phyloP scores from a whole-genome alignment of 2,888 invertebrate genomes.

The Drosophila dives region DNA sequence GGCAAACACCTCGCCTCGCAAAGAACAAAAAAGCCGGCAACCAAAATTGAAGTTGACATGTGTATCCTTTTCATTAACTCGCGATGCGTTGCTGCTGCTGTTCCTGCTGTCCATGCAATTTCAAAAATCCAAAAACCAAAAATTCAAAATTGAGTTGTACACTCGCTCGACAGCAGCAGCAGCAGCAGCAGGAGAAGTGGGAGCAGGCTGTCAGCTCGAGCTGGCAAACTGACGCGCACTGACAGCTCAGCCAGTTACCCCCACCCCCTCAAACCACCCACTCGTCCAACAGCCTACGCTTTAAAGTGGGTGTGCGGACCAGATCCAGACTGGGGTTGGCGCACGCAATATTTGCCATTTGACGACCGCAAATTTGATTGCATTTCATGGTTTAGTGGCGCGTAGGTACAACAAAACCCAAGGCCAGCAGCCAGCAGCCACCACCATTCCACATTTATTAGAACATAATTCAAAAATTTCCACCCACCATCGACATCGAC shows the following conservation, averaged over 20 bases:
- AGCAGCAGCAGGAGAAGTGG: slow-evolving; percentile 3
- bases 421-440: slow-evolving; percentile 38
- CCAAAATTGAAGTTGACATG: slow-evolving; percentile 84
- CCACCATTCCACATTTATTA: slow-evolving; percentile 75
- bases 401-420: slow-evolving; percentile 68
- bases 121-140: slow-evolving; percentile 62
- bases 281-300: slow-evolving; percentile 9
- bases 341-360: slow-evolving; percentile 80
- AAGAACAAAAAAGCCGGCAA: slow-evolving; percentile 38
- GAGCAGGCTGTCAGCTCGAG: slow-evolving; percentile 75
- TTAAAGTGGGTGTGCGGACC: slow-evolving; percentile 57
- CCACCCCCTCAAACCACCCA: not conserved
- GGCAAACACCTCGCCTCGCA: slow-evolving; percentile 60
- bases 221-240: slow-evolving; percentile 76
- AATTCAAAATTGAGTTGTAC: slow-evolving; percentile 82
- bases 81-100: slow-evolving; percentile 59
- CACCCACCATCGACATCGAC: slow-evolving; percentile 39
- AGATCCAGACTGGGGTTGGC: slow-evolving; percentile 28
- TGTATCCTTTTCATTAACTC: slow-evolving; percentile 85
- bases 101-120: slow-evolving; percentile 56
- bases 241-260: slow-evolving; percentile 46
- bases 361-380: slow-evolving; percentile 84
- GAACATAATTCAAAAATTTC: slow-evolving; percentile 81
- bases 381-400: slow-evolving; percentile 83
- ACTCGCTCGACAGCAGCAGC: slow-evolving; percentile 25